These are phyloP conservation scores for Calosoma granatense DNA, from an alignment of 1,140 invertebrate genomes.

Conservation along the genomic window DNA sequence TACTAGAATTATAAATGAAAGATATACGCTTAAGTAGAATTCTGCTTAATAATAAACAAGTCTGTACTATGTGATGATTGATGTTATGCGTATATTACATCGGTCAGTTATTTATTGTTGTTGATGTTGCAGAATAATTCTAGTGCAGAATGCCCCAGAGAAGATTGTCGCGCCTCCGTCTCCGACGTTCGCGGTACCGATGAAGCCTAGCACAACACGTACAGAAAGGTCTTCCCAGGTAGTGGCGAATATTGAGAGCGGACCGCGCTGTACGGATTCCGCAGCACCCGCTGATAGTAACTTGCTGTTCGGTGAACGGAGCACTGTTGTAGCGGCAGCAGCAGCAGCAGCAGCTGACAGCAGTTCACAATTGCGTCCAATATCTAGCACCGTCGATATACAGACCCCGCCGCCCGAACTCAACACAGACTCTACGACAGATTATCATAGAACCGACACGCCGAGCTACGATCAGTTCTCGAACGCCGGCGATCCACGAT, in stretches of 20 bases:
- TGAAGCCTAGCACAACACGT: conserved; percentile 26
- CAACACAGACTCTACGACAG: background rate
- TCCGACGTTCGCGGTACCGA: conserved; percentile 35
- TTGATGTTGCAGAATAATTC: conserved; percentile 77
- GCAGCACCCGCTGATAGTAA: background rate
- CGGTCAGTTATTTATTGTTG: too few species aligned
- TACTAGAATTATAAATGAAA: too few species aligned
- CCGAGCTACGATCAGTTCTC: conserved; percentile 1
- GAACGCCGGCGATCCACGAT: background rate
- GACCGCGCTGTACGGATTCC: background rate
- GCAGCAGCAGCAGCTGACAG: too few species aligned
- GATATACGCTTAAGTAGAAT: too few species aligned
- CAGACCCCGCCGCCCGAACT: background rate
- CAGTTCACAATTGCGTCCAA: background rate
- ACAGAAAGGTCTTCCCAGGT: conserved; percentile 35
- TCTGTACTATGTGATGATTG: too few species aligned
- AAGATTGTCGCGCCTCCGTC: conserved; percentile 48
- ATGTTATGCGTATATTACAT: too few species aligned
- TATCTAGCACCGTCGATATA: background rate
- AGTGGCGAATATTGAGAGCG: conserved; percentile 45
- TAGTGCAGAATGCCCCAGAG: conserved; percentile 83
- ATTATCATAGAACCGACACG: background rate
- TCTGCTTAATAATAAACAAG: too few species aligned
- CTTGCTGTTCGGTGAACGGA: background rate
- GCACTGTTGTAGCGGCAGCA: background rate